Percentiles rank a stretch among this genome's conserved stretches.
phyloP scores from a whole-genome alignment of 2,797 vertebrate species.

The Okamejei kenojei region DNA sequence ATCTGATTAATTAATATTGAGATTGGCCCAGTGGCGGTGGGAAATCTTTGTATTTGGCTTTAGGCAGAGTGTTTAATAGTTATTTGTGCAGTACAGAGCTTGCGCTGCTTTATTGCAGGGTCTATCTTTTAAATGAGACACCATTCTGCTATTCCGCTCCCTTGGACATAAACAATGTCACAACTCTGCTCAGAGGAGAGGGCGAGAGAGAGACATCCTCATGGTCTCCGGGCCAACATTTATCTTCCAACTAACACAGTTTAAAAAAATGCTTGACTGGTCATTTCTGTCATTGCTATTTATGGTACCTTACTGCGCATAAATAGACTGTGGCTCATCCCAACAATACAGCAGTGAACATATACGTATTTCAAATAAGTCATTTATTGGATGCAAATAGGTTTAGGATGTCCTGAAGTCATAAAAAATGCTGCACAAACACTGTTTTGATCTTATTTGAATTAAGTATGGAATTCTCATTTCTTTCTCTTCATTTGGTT shows the following conservation, averaged over 20 bases:
- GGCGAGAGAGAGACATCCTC: background rate
- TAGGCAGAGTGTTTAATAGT: too few relatives aligned
- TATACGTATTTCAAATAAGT: background rate
- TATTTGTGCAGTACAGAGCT: background rate
- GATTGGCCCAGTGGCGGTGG: background rate
- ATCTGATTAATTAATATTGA: background rate
- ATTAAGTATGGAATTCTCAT: background rate
- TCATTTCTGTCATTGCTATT: background rate
- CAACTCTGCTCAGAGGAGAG: background rate
- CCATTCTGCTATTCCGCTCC: background rate
- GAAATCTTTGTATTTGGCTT: too few relatives aligned
- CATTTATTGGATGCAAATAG: background rate
- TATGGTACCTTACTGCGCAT: background rate
- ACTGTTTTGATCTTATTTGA: background rate
- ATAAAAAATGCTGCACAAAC: background rate
- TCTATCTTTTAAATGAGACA: background rate
- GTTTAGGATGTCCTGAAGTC: background rate
- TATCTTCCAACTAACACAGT: background rate
- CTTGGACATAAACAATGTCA: background rate
- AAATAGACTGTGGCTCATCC: background rate
- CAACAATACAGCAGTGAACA: background rate
- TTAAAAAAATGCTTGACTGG: background rate
- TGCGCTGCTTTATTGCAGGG: background rate
- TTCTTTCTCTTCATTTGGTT: background rate
- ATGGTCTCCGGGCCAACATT: too few relatives aligned